Evolutionary conservation across 2,797 vertebrate genomes (phyloP).

Genomic region (Danio tinwini): DNA sequence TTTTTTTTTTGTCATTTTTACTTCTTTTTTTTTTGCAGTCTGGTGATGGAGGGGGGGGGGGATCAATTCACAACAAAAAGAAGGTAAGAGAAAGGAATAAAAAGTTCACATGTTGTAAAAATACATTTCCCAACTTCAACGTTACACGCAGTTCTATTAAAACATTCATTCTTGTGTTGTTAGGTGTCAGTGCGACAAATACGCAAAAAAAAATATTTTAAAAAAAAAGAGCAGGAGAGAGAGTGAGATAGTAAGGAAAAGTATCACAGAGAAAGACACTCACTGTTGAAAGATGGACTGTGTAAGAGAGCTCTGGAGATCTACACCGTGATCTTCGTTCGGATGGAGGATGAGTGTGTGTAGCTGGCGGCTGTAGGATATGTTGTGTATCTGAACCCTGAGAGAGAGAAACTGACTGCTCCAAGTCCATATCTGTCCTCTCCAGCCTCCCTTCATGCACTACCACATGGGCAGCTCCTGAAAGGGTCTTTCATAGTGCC

Average conservation of each 20-base stretch:
- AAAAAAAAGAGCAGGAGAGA: neutral
- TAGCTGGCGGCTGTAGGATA: constrained; percentile 71
- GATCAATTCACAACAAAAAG: constrained; percentile 81
- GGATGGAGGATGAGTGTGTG: constrained; percentile 77
- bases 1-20: constrained; percentile 66
- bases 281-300: constrained; percentile 65
- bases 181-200: constrained; percentile 78
- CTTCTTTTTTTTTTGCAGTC: constrained; percentile 84
- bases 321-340: constrained; percentile 63
- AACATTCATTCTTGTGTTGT: constrained; percentile 77
- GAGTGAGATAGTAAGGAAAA: constrained; percentile 56
- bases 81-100: constrained; percentile 68
- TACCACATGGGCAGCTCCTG: constrained; percentile 48
- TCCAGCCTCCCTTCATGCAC: constrained; percentile 36
- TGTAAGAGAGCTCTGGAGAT: constrained; percentile 61
- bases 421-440: constrained; percentile 63
- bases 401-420: constrained; percentile 80
- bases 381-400: constrained; percentile 83
- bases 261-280: constrained; percentile 32
- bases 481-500: constrained; percentile 62
- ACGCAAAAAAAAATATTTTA: constrained; percentile 55
- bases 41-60: constrained; percentile 77
- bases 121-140: constrained; percentile 92
- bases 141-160: constrained; percentile 77
- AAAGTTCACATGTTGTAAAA: constrained; percentile 93